phyloP scores from a whole-genome alignment of 2,113 vertebrate genomes.

The Anhinga anhinga region DNA sequence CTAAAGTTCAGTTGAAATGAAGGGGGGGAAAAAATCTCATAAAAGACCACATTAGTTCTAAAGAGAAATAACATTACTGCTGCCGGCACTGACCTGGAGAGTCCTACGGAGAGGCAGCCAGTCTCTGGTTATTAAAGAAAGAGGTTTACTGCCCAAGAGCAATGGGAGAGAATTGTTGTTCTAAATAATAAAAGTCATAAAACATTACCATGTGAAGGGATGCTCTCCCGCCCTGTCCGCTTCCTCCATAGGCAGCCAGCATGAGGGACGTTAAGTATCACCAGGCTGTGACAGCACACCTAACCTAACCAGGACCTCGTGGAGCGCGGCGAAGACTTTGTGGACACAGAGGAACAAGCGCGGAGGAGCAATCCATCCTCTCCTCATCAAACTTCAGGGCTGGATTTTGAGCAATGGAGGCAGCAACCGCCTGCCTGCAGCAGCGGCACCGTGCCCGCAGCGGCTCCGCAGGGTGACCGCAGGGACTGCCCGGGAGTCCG shows the following conservation, averaged over 20 bases:
- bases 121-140: conserved; percentile 55
- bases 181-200: conserved; percentile 51
- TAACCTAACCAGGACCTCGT: neutral
- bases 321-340: neutral
- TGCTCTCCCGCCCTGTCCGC: neutral
- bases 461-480: fast-evolving
- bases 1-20: conserved; percentile 48
- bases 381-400: neutral
- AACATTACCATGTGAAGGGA: neutral
- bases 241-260: neutral
- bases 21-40: neutral
- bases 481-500: neutral
- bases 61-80: conserved; percentile 50
- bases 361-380: neutral
- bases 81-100: conserved; percentile 7
- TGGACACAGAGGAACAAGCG: neutral
- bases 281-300: neutral
- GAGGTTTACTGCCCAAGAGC: conserved; percentile 45
- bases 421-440: fast-evolving
- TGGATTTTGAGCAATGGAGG: neutral
- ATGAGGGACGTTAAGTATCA: neutral
- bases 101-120: neutral
- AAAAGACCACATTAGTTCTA: conserved; percentile 51
- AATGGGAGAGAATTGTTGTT: neutral
- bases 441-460: neutral